Base-by-base conservation (phyloP, 2,888 invertebrate genomes). In the Acronicta psi region DNA sequence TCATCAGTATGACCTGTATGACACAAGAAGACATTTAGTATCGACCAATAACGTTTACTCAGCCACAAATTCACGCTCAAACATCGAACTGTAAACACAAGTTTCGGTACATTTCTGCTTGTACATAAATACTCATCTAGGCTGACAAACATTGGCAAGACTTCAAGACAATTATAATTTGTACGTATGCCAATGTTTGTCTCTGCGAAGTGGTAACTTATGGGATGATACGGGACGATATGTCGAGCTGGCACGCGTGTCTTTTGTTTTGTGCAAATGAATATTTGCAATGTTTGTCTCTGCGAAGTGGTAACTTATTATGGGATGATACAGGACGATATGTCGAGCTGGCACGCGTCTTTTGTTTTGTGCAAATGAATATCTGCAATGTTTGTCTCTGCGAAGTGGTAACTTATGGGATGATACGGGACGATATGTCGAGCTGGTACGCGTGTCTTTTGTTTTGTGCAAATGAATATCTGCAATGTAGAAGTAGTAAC, bases 151-250 rank as follows among this genome's bases (percentile, higher is more conserved):
- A 63, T 77, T 77, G 78, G 78, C 77, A 69, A 44, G 51, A 62
- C 73, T 68, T 77, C 75, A 70, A 77, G 69, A 63, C 75, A 69
- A 75, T 77, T 77, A 77, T 77, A 73, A 77, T 77, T 77, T 69
- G 73, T 75, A 65, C 58, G 58, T 49, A 69, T 54, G 78, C 70
- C 75, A 77, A 70, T 57, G 59, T 73, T 69, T 56, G 55, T 40
- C 36, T 57, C 42, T 46, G 14, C 36, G 23, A 52, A 72, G 59
- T 59, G 43, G 50, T 49, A 56, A 54, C 16, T 47, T 41, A 18
- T 14, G 55, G 29, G n/a, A 23, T 43, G 38, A 13, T 31, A 53
- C 25, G 52, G 43, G 13, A 0, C 1, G 2, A n/a, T 2, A 29
- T 1, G 17, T 2, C n/a, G 16, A 5, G 14, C 43, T 34, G 14